phyloP scores from a whole-genome alignment of 2,888 invertebrate species.

The Pristionchus exspectatus region DNA sequence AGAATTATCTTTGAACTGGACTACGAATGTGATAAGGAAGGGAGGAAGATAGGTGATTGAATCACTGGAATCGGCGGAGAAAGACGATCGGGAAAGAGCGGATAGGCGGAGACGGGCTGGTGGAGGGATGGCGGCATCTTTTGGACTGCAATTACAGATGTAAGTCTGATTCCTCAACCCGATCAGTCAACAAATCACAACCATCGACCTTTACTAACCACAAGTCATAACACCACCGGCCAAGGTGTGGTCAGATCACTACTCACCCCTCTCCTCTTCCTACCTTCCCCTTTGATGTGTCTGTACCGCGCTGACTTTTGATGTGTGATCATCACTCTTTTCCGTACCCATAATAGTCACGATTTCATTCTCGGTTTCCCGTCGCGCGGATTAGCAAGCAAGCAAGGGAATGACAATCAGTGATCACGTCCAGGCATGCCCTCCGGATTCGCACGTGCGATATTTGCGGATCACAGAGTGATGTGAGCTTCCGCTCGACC shows the following conservation, averaged over 20 bases:
- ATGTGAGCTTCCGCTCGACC: too few relatives aligned
- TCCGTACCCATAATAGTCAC: not conserved
- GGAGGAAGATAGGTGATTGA: not conserved
- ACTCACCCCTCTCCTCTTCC: not conserved
- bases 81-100: slow-evolving; percentile 50
- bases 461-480: too few relatives aligned
- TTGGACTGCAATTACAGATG: not conserved
- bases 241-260: slow-evolving; percentile 6
- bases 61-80: slow-evolving; percentile 33
- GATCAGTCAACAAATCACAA: too few relatives aligned
- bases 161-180: too few relatives aligned
- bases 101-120: slow-evolving; percentile 31
- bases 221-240: not conserved
- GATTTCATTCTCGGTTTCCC: not conserved
- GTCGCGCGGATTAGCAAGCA: not conserved
- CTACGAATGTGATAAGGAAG: slow-evolving; percentile 30
- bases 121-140: slow-evolving; percentile 13
- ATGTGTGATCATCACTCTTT: not conserved
- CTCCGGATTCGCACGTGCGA: not conserved
- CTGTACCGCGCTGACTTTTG: slow-evolving; percentile 8
- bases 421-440: not conserved
- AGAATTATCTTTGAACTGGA: slow-evolving; percentile 50
- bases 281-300: not conserved
- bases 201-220: not conserved
- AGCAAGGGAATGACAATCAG: not conserved